A percentile compares a stretch with the other conserved stretches of the same genome.
These are phyloP conservation scores for Phyto melanocephala DNA, from an alignment of 2,888 invertebrate species.

Conservation along the genomic window DNA sequence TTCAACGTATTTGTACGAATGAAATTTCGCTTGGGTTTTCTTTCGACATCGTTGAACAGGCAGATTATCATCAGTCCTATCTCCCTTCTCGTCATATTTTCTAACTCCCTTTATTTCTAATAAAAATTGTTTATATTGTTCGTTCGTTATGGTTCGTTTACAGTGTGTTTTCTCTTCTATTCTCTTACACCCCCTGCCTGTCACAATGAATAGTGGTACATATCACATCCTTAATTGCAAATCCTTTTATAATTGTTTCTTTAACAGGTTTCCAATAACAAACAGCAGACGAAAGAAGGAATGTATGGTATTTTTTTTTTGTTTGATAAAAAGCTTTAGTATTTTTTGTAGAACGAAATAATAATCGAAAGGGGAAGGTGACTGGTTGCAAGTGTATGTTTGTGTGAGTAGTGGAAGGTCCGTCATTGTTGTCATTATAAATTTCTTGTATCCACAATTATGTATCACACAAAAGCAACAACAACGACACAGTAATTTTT, in stretches of 20 bases:
- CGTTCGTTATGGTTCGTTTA: constrained; percentile 49
- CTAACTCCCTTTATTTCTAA: background rate
- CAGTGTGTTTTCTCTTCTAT: background rate
- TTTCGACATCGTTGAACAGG: too few species aligned
- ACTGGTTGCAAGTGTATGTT: background rate
- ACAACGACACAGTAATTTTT: constrained; percentile 20
- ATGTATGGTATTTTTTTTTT: background rate
- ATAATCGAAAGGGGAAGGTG: background rate
- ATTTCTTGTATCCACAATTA: constrained; percentile 46
- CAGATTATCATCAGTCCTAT: constrained; percentile 1
- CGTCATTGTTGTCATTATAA: constrained; percentile 33
- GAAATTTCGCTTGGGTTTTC: too few species aligned
- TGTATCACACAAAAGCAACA: constrained; percentile 16
- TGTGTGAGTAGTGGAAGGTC: background rate
- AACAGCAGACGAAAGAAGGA: background rate
- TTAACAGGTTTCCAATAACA: constrained; percentile 51
- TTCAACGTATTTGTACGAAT: too few species aligned
- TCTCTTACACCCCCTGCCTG: background rate
- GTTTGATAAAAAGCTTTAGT: background rate
- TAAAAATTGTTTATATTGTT: constrained; percentile 5
- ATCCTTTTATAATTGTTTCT: constrained; percentile 65
- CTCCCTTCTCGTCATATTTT: constrained; percentile 6
- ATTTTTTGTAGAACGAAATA: background rate
- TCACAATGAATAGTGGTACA: background rate
- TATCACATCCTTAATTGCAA: constrained; percentile 58